phyloP scores from a whole-genome alignment of 2,888 invertebrate species.

The Dichetophora obliterata region DNA sequence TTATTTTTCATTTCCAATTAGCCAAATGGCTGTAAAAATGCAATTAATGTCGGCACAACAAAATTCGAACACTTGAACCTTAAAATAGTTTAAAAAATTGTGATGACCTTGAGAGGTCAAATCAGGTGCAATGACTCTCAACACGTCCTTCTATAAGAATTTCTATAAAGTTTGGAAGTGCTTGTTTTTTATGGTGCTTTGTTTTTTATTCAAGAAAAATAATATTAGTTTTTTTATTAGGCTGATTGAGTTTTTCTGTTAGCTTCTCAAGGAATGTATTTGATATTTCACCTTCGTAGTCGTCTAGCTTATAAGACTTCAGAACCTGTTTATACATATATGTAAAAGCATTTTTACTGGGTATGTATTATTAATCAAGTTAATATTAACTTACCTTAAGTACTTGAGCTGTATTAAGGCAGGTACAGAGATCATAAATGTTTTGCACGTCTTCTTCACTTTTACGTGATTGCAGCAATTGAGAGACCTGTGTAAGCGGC shows the following conservation, averaged over 20 bases:
- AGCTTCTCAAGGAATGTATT: conserved; percentile 67
- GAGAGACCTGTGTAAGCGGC: conserved; percentile 95
- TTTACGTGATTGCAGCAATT: conserved; percentile 94
- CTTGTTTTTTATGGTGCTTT: too few relatives aligned
- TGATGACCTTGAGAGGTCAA: too few relatives aligned
- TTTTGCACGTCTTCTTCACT: conserved; percentile 92
- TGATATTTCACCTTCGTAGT: conserved; percentile 68
- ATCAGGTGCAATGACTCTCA: too few relatives aligned
- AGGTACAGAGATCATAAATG: conserved; percentile 93
- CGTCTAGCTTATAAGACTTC: conserved; percentile 68
- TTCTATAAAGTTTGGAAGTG: too few relatives aligned
- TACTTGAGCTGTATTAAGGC: conserved; percentile 90
- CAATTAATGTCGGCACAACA: too few relatives aligned
- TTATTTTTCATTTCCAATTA: too few relatives aligned
- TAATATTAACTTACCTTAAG: conserved; percentile 74
- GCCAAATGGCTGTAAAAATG: too few relatives aligned
- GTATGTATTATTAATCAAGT: not conserved
- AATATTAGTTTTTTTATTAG: too few relatives aligned
- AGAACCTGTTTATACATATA: conserved; percentile 55
- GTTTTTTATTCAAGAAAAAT: too few relatives aligned
- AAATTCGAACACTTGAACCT: too few relatives aligned
- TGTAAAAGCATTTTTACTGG: not conserved
- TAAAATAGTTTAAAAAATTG: too few relatives aligned
- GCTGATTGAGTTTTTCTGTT: conserved; percentile 62
- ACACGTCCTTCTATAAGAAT: too few relatives aligned